Conservation (phyloP, 2,888 invertebrate genomes). For the Ormyrus pomaceus region DNA sequence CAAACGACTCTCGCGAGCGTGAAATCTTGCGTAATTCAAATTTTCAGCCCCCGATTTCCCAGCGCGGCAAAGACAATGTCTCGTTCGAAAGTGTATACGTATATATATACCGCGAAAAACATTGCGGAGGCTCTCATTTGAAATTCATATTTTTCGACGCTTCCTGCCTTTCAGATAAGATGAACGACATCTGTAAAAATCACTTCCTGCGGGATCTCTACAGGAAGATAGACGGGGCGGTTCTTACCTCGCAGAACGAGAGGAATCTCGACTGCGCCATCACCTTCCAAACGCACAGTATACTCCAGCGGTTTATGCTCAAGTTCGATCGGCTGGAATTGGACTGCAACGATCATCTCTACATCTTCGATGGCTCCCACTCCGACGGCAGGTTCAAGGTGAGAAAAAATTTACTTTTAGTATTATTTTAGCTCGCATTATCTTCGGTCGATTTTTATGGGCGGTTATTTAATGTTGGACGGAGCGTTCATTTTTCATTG, state of each 20-base stretch:
- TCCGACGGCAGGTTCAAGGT: conserved; percentile 93
- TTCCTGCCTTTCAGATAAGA: conserved; percentile 83
- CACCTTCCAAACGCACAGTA: conserved; percentile 96
- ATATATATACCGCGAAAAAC: no score
- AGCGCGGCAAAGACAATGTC: no score
- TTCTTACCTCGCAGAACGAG: conserved; percentile 93
- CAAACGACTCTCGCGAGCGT: no score
- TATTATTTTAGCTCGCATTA: neutral
- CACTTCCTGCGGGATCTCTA: conserved; percentile 92
- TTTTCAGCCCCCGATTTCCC: no score
- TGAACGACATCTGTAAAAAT: conserved; percentile 93
- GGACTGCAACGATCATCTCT: conserved; percentile 95
- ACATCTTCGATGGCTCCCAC: conserved; percentile 94
- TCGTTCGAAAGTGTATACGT: no score
- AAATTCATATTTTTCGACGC: neutral
- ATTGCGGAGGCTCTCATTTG: no score
- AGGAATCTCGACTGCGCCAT: conserved; percentile 93
- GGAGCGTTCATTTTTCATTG: no score
- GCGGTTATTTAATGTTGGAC: no score
- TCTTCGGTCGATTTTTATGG: no score
- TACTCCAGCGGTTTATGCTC: conserved; percentile 95
- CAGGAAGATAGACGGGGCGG: conserved; percentile 93
- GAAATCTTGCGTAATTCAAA: no score
- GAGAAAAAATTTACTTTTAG: conserved; percentile 35
- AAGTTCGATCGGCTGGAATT: conserved; percentile 93